Base-by-base conservation (phyloP, 2,113 vertebrate genomes). In the Phodopus roborovskii region DNA sequence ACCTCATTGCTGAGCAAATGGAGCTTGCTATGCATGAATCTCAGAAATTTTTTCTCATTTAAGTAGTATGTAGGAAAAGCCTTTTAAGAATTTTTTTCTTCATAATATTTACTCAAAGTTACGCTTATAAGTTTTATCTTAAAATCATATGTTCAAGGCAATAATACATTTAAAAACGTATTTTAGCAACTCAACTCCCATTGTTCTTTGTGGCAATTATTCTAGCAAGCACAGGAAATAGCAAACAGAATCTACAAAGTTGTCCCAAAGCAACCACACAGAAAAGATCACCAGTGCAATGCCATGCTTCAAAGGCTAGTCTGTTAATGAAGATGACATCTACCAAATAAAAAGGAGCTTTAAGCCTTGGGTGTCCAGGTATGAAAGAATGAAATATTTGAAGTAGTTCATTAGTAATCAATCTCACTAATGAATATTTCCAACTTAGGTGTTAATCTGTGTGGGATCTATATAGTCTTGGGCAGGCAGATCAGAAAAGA, bases 1-100 rank as follows among this genome's bases (percentile, higher is more conserved):
- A 83, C 92, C 96, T 96, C 93, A 96, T 96, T 3, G 60, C 85
- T 89, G 94, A 97, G 94, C 92, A 97, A 94, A 97, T 95, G 79
- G 96, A 97, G 96, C 96, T 98, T 98, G 97, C 94, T 97, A 96
- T 97, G 86, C 96, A 95, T 96, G 92, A 96, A 85, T 97, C 95
- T 97, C 96, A 95, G 92, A 96, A 94, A 50, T 62, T 68, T 68
- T 89, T 90, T 97, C 74, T 97, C 93, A 92, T 96, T 96, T 97
- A 96, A 70, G 84, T 97, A 97, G 91, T 17, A 36, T 88, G 71
- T 96, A 98, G 96, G 94, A 90, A 86, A 96, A 92, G 50, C 95
- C n/a, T 97, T 96, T 96, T 97, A 97, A 92, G 56, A 94, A 33
- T 60, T 87, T 93, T 95, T 91, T 88, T 90, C 60, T 96, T 95